A percentile compares a stretch with the other conserved stretches of the same genome.
These are phyloP conservation scores for Himalopsyche anomala DNA, from an alignment of 2,888 invertebrate genomes.

Conservation along the genomic window DNA sequence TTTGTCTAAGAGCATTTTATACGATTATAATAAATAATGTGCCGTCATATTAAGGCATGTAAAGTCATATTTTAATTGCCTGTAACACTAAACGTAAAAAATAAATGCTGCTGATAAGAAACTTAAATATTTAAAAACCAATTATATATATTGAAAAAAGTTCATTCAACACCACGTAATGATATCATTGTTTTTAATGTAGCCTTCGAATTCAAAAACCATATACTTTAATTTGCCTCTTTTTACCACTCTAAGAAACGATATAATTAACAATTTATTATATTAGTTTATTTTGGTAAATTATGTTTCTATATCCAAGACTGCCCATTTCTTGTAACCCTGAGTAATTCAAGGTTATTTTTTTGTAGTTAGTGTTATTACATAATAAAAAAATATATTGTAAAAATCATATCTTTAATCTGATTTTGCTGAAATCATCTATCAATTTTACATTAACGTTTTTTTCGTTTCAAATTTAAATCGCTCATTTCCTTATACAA, in stretches of 20 bases:
- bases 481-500: conserved; percentile 27
- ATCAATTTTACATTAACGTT: conserved; percentile 26
- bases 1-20: no score
- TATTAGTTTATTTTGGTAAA: background rate
- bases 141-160: background rate
- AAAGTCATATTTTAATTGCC: no score
- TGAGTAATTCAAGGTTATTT: background rate
- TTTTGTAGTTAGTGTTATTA: background rate
- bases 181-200: conserved; percentile 13
- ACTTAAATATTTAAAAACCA: no score
- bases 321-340: background rate
- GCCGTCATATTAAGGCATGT: no score
- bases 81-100: no score
- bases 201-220: conserved; percentile 7
- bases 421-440: conserved; percentile 24
- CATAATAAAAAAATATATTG: background rate
- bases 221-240: conserved; percentile 8
- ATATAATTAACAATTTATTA: conserved; percentile 18
- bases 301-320: background rate
- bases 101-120: no score
- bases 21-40: no score
- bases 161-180: background rate
- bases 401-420: conserved; percentile 13
- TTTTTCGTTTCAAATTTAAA: background rate
- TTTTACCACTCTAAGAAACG: background rate